These are phyloP conservation scores for Channa argus DNA, from an alignment of 2,113 vertebrate genomes.

Conservation along the genomic window DNA sequence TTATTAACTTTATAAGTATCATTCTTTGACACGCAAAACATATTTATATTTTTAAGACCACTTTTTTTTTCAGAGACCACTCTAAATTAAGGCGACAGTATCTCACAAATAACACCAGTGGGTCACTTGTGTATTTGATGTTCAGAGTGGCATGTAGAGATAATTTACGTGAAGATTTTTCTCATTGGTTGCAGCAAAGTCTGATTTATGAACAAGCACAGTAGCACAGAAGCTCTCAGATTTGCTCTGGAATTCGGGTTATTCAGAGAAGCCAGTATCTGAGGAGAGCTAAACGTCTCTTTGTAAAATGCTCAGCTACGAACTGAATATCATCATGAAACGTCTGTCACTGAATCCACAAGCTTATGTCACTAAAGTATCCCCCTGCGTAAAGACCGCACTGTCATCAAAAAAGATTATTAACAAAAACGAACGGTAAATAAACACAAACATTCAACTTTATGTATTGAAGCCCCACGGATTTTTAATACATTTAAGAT, in stretches of 20 bases:
- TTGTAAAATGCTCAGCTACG: constrained; percentile 41
- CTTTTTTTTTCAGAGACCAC: not conserved
- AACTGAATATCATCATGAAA: constrained; percentile 39
- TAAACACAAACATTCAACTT: not conserved
- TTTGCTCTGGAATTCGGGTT: constrained; percentile 64
- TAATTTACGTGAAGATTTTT: constrained; percentile 53
- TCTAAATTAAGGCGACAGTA: constrained; percentile 15
- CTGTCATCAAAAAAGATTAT: not conserved
- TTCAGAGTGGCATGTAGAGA: constrained; percentile 54
- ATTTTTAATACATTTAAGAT: not conserved
- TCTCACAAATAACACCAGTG: constrained; percentile 6
- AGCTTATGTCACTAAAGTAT: constrained; percentile 32
- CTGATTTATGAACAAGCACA: constrained; percentile 59
- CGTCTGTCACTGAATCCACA: constrained; percentile 40
- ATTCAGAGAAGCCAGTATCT: constrained; percentile 54
- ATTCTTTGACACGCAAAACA: not conserved
- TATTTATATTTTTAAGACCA: not conserved
- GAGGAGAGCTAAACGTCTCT: constrained; percentile 40
- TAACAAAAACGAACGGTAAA: not conserved
- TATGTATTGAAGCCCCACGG: not conserved
- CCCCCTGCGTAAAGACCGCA: constrained; percentile 24
- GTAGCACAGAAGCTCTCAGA: constrained; percentile 31
- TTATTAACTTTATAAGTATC: constrained; percentile 25
- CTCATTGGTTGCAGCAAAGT: constrained; percentile 48
- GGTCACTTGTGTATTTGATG: constrained; percentile 49